Conservation (phyloP, 1,140 invertebrate species). For the Capitella teleta region DNA sequence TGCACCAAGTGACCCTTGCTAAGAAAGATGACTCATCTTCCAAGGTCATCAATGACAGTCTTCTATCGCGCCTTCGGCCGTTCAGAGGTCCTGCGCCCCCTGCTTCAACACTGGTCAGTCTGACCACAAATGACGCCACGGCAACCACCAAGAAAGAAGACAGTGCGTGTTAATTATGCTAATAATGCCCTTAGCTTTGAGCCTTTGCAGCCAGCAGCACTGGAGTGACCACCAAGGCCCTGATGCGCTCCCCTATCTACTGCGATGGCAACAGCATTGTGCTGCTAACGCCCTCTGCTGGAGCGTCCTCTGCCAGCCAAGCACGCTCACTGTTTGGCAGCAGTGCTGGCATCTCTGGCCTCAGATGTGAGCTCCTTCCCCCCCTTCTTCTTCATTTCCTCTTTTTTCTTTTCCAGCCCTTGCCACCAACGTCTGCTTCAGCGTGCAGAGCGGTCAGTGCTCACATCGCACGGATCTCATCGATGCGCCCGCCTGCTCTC, state of each 20-base stretch:
- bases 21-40: conserved; percentile 28
- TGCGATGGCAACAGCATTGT: conserved; percentile 34
- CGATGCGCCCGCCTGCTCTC: conserved; percentile 32
- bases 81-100: conserved; percentile 22
- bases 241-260: conserved; percentile 31
- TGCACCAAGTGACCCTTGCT: too few species aligned
- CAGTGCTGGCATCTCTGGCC: conserved; percentile 21
- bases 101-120: conserved; percentile 28
- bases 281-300: conserved; percentile 23
- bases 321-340: conserved; percentile 34
- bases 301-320: conserved; percentile 15
- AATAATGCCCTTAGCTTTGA: background rate
- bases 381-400: background rate
- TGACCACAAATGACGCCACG: conserved; percentile 26
- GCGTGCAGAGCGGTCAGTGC: conserved; percentile 29
- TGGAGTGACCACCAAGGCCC: conserved; percentile 29
- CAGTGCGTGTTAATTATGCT: background rate
- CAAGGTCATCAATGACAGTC: conserved; percentile 30
- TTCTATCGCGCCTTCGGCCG: conserved; percentile 30
- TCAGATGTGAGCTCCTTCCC: conserved; percentile 12
- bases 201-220: conserved; percentile 24
- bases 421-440: conserved; percentile 33
- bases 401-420: conserved; percentile 9
- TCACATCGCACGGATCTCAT: conserved; percentile 26
- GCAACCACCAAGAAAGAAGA: conserved; percentile 23